phyloP scores from a whole-genome alignment of 2,113 vertebrate genomes.

The Etheostoma spectabile region DNA sequence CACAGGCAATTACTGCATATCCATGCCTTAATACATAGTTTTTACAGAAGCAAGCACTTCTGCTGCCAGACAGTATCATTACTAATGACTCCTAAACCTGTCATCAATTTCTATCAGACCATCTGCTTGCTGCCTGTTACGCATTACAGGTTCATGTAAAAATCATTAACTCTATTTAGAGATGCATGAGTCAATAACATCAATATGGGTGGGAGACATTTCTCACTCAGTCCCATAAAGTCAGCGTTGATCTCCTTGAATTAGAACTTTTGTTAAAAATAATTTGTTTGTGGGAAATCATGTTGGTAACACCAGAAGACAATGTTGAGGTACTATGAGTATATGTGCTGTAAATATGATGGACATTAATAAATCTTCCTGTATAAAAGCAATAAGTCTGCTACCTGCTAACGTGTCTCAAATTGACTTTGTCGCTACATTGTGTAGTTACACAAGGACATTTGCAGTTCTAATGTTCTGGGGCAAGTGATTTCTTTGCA shows the following conservation, averaged over 20 bases:
- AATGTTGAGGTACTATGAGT: neutral
- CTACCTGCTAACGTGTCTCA: conserved; percentile 6
- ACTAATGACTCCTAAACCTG: conserved; percentile 74
- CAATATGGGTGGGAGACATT: neutral
- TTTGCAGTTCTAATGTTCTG: conserved; percentile 40
- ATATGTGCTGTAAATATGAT: neutral
- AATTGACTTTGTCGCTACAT: conserved; percentile 40
- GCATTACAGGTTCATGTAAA: conserved; percentile 59
- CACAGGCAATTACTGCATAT: conserved; percentile 41
- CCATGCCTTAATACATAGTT: conserved; percentile 17
- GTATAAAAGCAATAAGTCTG: conserved; percentile 5
- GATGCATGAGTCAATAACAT: conserved; percentile 47
- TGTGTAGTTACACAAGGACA: conserved; percentile 42
- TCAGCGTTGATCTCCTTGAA: neutral
- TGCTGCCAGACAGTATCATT: conserved; percentile 51
- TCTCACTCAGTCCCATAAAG: conserved; percentile 4
- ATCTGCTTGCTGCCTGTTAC: conserved; percentile 64
- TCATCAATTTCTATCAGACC: conserved; percentile 65
- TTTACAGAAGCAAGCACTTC: conserved; percentile 59
- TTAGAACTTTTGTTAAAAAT: neutral
- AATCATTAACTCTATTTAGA: conserved; percentile 58
- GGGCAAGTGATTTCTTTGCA: conserved; percentile 53
- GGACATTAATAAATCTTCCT: neutral
- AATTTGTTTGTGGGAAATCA: neutral
- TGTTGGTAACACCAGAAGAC: neutral